phyloP scores from a whole-genome alignment of 2,797 vertebrate species.

The Synaphobranchus kaupii region DNA sequence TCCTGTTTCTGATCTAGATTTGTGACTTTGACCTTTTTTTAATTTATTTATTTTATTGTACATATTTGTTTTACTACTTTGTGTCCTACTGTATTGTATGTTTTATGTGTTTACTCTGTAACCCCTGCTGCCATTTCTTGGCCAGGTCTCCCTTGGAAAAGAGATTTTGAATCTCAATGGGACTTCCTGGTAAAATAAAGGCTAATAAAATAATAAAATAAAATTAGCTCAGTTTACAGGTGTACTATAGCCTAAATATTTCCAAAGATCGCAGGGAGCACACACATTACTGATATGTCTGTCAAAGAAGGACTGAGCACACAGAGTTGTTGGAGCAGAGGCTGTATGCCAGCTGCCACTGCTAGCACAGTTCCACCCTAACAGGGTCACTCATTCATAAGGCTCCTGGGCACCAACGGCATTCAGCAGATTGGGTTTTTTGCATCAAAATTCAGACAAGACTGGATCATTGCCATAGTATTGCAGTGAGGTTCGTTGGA shows the following conservation, averaged over 20 bases:
- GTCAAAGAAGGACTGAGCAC: not conserved
- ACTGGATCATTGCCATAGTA: conserved; percentile 16
- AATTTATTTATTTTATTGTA: too few relatives aligned
- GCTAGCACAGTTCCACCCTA: not conserved
- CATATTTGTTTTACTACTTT: too few relatives aligned
- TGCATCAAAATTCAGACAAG: conserved; percentile 16
- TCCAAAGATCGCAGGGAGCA: not conserved
- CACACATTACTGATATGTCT: not conserved
- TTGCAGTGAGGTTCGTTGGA: conserved; percentile 10
- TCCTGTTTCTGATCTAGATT: too few relatives aligned
- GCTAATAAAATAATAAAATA: too few relatives aligned
- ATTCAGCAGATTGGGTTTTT: not conserved
- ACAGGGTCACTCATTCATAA: not conserved
- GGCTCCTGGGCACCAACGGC: not conserved
- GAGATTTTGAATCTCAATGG: too few relatives aligned
- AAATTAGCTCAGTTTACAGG: not conserved
- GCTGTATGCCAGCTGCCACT: not conserved
- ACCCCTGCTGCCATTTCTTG: too few relatives aligned
- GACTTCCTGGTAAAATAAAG: too few relatives aligned
- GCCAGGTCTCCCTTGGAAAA: too few relatives aligned
- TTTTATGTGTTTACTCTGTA: too few relatives aligned
- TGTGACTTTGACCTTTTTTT: too few relatives aligned
- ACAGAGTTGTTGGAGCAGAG: not conserved
- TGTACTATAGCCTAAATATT: not conserved
- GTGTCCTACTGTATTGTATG: too few relatives aligned